Conservation (phyloP, 2,113 vertebrate genomes). For the Mastomys natalensis region DNA sequence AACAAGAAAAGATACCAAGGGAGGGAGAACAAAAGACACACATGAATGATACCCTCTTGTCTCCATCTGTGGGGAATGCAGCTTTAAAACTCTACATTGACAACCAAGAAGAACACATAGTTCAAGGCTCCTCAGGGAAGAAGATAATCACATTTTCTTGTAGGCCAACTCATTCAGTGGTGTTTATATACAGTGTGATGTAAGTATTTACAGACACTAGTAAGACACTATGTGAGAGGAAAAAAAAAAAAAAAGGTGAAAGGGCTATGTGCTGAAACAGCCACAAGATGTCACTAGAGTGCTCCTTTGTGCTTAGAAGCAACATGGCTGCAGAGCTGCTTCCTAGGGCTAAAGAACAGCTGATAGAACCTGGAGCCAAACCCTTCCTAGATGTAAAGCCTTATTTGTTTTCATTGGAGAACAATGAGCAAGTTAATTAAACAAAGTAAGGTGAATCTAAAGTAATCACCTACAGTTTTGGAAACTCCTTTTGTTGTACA, state of each 20-base stretch:
- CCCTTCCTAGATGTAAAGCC: too few relatives aligned
- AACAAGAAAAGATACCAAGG: constrained; percentile 18
- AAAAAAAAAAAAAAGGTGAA: background rate
- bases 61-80: background rate
- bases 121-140: background rate
- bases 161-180: background rate
- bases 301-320: constrained; percentile 40
- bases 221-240: background rate
- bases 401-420: background rate
- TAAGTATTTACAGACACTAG: too few relatives aligned
- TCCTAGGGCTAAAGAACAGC: background rate
- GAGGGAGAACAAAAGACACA: constrained; percentile 48
- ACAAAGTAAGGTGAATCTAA: background rate
- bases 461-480: background rate
- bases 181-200: too few relatives aligned
- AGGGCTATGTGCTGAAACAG: background rate
- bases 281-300: constrained; percentile 72
- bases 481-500: background rate
- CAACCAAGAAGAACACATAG: background rate
- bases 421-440: background rate
- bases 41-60: background rate
- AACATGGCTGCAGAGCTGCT: background rate
- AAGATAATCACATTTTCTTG: background rate
- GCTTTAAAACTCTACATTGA: background rate
- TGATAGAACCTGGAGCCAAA: background rate